Conservation (phyloP, 1,140 invertebrate species). For the Bacillus rossius region DNA sequence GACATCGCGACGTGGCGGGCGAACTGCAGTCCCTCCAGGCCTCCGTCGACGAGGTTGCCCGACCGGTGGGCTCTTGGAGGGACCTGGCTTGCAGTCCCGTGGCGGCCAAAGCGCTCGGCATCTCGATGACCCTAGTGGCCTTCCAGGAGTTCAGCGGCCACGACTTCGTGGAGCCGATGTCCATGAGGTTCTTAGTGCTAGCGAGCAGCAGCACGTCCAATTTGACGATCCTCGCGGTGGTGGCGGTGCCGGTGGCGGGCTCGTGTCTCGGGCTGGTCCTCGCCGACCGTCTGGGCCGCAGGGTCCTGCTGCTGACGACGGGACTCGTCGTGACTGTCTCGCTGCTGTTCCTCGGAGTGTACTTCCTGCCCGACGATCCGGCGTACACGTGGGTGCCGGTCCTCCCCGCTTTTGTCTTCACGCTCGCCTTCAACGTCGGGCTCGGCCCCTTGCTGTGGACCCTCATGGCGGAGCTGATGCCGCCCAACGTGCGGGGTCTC, state of each 20-base stretch:
- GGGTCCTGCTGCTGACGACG: background rate
- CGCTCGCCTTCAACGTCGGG: slow-evolving; percentile 37
- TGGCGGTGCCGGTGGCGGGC: slow-evolving; percentile 31
- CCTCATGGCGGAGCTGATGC: slow-evolving; percentile 78
- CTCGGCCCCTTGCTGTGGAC: slow-evolving; percentile 83
- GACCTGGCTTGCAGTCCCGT: slow-evolving; percentile 34
- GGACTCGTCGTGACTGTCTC: slow-evolving; percentile 27
- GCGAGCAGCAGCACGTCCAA: slow-evolving; percentile 38
- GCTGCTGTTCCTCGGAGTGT: slow-evolving; percentile 44
- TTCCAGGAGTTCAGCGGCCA: slow-evolving; percentile 80
- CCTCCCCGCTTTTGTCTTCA: slow-evolving; percentile 25
- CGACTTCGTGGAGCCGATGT: slow-evolving; percentile 84
- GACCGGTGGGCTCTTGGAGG: background rate
- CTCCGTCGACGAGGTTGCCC: background rate
- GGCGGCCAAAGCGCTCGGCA: slow-evolving; percentile 60
- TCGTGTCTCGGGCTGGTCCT: slow-evolving; percentile 30
- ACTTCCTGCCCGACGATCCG: slow-evolving; percentile 29
- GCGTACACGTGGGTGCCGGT: slow-evolving; percentile 41
- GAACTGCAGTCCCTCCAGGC: slow-evolving; percentile 39
- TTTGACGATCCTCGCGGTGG: slow-evolving; percentile 34
- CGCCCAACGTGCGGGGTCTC: slow-evolving; percentile 65
- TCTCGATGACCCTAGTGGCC: slow-evolving; percentile 68
- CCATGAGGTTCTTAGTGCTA: slow-evolving; percentile 59
- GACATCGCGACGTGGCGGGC: slow-evolving; percentile 29
- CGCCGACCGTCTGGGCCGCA: slow-evolving; percentile 1